Evolutionary conservation across 2,888 invertebrate genomes (phyloP), one percentile per base, ranked within the genome.

Genomic region (Bruchidius siliquastri): DNA sequence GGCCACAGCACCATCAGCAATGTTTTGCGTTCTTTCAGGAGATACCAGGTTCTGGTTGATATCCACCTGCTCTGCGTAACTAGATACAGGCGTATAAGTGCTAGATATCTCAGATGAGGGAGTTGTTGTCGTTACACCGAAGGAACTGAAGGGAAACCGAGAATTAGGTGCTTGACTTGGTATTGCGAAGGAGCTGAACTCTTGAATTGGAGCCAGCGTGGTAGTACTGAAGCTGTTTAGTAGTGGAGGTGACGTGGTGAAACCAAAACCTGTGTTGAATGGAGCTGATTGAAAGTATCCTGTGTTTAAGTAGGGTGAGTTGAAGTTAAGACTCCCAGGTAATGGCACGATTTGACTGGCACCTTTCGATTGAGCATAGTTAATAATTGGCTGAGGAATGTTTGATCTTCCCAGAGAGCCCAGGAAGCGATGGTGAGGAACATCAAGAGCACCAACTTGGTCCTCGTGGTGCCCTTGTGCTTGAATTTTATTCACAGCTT

Each of bases 401-500:
- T 49, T 49, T 3, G 49, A 49, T 49, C 13, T 49, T 49, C 18
- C 49, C 18, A 49, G 18, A n/a, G 69, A 20, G 4, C 30, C 71
- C 6, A 74, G 1, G 21, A 74, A 20, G 18, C 49, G 71, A n/a
- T 69, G 67, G 66, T 71, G 71, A 30, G 4, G 69, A 69, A 71
- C 71, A 20, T 20, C 69, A 71, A 70, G 30, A 66, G 72, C 70
- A 67, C 21, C 21, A 10, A 70, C 69, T 26, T 75, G 76, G 21
- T 70, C 73, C 67, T 72, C 75, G 20, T 70, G 73, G 22, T 68
- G 72, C 0, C 73, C 75, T 20, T 72, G 74, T 32, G 72, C 73
- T 73, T 81, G 80, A 18, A 78, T 78, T 20, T 75, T 72, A 22
- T 85, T 83, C 20, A 77, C 76, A n/a, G 83, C 78, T 74, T 83